Base-by-base conservation (phyloP, 1,140 invertebrate genomes). In the Diorhabda elongata region DNA sequence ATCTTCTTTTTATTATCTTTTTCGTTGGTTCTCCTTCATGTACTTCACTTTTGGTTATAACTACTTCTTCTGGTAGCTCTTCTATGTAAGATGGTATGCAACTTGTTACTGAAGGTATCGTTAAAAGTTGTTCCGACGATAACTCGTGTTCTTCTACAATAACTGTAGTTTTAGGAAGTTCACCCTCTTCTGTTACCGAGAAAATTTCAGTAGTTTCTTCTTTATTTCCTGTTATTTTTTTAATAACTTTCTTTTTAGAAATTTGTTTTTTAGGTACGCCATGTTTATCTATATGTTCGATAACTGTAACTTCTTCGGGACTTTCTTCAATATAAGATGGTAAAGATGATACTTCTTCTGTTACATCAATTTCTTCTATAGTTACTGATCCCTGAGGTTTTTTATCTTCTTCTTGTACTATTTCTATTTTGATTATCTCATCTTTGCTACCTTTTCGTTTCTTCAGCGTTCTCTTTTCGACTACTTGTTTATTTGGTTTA, bases 321-420 rank as follows among this genome's bases (percentile, higher is more conserved):
- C 79, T 64, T 71, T 83, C 80, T 73, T 73, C 66, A 77, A 78
- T 62, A 57, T 68, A 9, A 74, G 52, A 47, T 7, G 11, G 42
- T 67, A 64, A 58, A 43, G 58, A 52, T 47, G 75, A 79, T 4
- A 79, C 66, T 68, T 82, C 77, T 61, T 81, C 76, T 60, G 72
- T 4, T 44, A 69, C 42, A 3, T 79, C 71, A 56, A 67, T 73
- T 76, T 86, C 83, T 52, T 76, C 66, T 26, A 76, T 72, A 68
- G 73, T 79, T 67, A 81, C 81, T 43, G 75, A 77, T 42, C 73
- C 80, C 74, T 75, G 58, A 8, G 78, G 77, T 76, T 78, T 70
- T 75, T 82, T 78, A 66, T 77, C 79, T 76, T 83, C 80, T 75
- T 83, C 81, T 76, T 83, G 80, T 45, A 83, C 76, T 44, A 83